Evolutionary conservation across 2,888 invertebrate genomes (phyloP), one percentile per base, ranked within the genome.

Genomic region (Troglohyphantes excavatus): DNA sequence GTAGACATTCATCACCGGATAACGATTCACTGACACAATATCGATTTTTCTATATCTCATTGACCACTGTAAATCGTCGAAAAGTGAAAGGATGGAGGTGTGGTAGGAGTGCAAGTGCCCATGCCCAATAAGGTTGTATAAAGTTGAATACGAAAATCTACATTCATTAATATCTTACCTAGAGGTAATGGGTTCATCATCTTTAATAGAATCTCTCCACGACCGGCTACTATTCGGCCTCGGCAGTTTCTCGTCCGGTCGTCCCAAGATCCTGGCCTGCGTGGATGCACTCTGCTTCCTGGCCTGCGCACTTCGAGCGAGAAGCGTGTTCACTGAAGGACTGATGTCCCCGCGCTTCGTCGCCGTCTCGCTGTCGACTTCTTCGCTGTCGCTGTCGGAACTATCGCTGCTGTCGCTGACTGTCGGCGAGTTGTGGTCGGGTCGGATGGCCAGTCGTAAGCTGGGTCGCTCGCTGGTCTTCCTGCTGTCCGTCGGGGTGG

Each of bases 221-320:
- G 82, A 75, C 9, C 90, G 68, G 11, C 26, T 75, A 17, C 23
- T 26, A 0, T 23, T n/a, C 1, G 85, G 73, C 53, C 79, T 63
- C n/a, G 76, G 61, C 7, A 59, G 33, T 3, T 82, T 79, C 26
- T 86, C 72, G 5, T 81, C 85, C 21, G 73, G 67, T 3, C 27
- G 19, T 2, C 83, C 84, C 0, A 89, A 23, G 11, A 90, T 76
- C 27, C 90, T 43, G 0, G 84, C 86, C 29, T 84, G 84, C 2
- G 91, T 86, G 23, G 79, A 39, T 1, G 84, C 73, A 53, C 91
- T 89, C 46, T 91, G 88, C 27, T 78, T 85, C 13, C 90, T 73
- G 19, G 91, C 90, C n/a, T 91, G 91, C 0, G 91, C 85, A 59
- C 91, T 91, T 2, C 91, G 67, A 11, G 90, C 86, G 7, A 91